These are phyloP conservation scores for Adineta ricciae DNA, from an alignment of 2,888 invertebrate genomes.

Conservation along the genomic window DNA sequence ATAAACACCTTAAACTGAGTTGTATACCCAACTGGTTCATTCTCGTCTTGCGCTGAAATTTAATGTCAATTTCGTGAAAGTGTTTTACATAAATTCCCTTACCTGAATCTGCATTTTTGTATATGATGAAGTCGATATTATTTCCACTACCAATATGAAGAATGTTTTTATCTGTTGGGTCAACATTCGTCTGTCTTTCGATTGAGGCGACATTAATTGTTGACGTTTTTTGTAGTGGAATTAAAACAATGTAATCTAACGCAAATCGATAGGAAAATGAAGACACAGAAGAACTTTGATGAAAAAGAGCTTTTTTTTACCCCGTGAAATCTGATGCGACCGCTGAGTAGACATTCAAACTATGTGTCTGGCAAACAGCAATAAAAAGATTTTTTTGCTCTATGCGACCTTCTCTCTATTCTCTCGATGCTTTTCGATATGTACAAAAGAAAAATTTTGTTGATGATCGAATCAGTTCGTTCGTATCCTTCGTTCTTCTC, in stretches of 20 bases:
- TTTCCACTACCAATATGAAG: not conserved
- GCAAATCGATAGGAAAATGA: not conserved
- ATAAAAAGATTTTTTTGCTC: not conserved
- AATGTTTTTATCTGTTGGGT: not conserved
- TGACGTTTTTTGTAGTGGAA: constrained; percentile 2
- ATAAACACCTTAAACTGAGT: not conserved
- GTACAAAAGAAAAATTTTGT: not conserved
- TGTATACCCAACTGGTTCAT: not conserved
- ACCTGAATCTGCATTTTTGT: not conserved
- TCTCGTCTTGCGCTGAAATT: not conserved
- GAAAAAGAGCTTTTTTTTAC: not conserved
- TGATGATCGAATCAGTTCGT: constrained; percentile 1
- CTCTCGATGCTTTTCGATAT: not conserved
- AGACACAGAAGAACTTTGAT: too few species aligned
- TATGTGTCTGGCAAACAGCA: not conserved
- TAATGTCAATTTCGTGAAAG: not conserved
- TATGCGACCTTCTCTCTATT: not conserved
- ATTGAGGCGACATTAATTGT: not conserved
- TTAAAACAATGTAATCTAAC: not conserved
- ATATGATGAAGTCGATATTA: not conserved
- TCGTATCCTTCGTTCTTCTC: not conserved
- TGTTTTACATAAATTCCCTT: not conserved
- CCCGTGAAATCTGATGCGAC: not conserved
- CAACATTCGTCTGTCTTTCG: not conserved
- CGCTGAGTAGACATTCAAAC: not conserved